Evolutionary conservation across 1,140 invertebrate genomes (phyloP), one percentile per base, ranked within the genome.

Genomic region (Leptinotarsa undecemlineata): DNA sequence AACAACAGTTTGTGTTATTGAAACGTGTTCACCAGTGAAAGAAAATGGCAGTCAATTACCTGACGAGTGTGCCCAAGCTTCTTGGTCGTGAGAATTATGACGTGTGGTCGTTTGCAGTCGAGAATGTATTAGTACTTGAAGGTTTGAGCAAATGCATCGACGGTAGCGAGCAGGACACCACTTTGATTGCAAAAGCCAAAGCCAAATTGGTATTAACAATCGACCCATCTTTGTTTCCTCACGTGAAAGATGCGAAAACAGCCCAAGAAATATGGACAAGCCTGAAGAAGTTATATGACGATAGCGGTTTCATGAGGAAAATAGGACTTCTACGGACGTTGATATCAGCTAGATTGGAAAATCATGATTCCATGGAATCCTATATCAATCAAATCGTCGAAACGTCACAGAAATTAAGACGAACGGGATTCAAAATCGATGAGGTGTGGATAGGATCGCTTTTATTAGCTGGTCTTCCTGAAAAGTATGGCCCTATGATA

Each of bases 401-500:
- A 75, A 80, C 81, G 67, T 77, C 81, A 73, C 51, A 84, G 70
- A 76, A 81, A 48, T 71, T 85, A 42, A 63, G 78, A 51, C 79
- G 81, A 20, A 83, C 84, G 4, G 77, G 77, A 14, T 85, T 85
- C 61, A 51, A 81, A 3, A 81, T 85, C 19, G 74, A 78, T 71
- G 83, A 84, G 47, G 84, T 85, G 74, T 85, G 83, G 79, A 63
- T 83, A 26, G 83, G 84, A 14, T 83, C 83, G 14, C 72, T 84
- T 3, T 78, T 85, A 72, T 71, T 86, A 23, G 80, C 81, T 11
- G 83, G 83, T 14, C 74, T 86, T 66, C 82, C 83, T 8, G 82
- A 84, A 13, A 72, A 81, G 5, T 85, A 83, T 76, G 76, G 81
- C 67, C 82, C 85, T 0, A 86, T 85, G 85, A 86, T 86, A 8